These are phyloP conservation scores for Drosophila antonietae DNA, from an alignment of 2,888 invertebrate species.

Conservation along the genomic window DNA sequence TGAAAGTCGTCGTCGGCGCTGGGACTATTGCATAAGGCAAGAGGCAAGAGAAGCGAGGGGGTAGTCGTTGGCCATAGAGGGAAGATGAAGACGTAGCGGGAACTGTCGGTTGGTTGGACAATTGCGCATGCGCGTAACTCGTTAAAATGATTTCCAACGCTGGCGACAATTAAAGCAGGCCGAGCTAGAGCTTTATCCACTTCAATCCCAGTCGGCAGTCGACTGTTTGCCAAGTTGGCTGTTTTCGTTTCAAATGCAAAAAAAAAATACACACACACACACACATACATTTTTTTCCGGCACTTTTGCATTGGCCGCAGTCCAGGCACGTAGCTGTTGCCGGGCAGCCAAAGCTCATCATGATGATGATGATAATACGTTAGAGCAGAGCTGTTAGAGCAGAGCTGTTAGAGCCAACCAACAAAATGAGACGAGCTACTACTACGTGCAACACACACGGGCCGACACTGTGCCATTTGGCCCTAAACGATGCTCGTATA, in stretches of 20 bases:
- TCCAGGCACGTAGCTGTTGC: conserved; percentile 60
- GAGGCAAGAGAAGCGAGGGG: background rate
- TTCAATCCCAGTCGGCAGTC: conserved; percentile 5
- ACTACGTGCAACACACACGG: conserved; percentile 17
- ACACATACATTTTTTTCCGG: background rate
- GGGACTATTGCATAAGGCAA: conserved; percentile 49
- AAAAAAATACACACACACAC: conserved; percentile 1
- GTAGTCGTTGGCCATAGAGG: background rate
- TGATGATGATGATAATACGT: conserved; percentile 30
- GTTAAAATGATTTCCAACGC: conserved; percentile 63
- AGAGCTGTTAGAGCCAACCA: no score
- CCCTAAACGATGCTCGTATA: conserved; percentile 60
- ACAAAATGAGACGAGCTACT: conserved; percentile 37
- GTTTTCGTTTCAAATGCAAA: conserved; percentile 36
- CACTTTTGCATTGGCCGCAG: conserved; percentile 48
- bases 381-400: conserved; percentile 22
- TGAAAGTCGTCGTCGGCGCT: conserved; percentile 62
- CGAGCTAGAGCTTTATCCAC: conserved; percentile 14
- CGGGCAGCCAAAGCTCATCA: background rate
- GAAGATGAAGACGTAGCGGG: conserved; percentile 22
- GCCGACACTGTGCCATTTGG: conserved; percentile 56
- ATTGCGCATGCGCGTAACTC: conserved; percentile 77
- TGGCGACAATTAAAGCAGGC: conserved; percentile 67
- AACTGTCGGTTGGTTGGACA: conserved; percentile 69
- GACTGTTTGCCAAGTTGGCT: background rate